Evolutionary conservation across 1,140 invertebrate species (phyloP), one percentile per base, ranked within the genome.

Genomic region (Cephus cinctus): DNA sequence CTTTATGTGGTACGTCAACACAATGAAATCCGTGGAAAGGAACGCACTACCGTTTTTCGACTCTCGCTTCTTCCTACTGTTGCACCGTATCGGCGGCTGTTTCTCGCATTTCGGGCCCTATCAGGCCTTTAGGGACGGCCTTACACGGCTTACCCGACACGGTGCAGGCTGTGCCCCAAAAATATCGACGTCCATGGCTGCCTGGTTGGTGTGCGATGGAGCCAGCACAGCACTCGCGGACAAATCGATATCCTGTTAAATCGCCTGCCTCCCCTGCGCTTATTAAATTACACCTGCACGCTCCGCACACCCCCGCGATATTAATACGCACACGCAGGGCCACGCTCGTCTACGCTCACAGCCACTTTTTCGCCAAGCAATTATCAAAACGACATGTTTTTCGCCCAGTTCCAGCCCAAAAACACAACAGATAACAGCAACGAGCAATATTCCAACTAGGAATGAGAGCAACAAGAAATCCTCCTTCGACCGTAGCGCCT

Each of bases 121-220:
- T 65, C 66, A 62, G 65, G 64, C 65, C 55, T 56, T 57, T 49
- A 48, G 43, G 49, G 49, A 54, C 46, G 51, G 49, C 23, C 45
- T 41, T 47, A 52, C 44, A 60, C 54, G 52, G 51, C 56, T 59
- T 48, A 50, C 35, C 48, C 61, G 50, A 59, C 53, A 61, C 50
- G 54, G 42, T 55, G 44, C 59, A 54, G 53, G 56, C 56, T 63
- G 65, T 70, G 67, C 65, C 69, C 67, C 67, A 69, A 70, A 70
- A 71, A 70, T 71, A 71, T 71, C 69, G 67, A 71, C 66, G 61
- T 71, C 67, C 69, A 71, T 71, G 66, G 62, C 65, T 66, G 64
- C 57, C 56, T 53, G 51, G 54, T 60, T 59, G 40, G 51, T 56
- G 52, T 49, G 52, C 23, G 40, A 20, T 46, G 54, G 47, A 59